Evolutionary conservation across 1,140 invertebrate genomes (phyloP).

Genomic region (Brachionus sp.): DNA sequence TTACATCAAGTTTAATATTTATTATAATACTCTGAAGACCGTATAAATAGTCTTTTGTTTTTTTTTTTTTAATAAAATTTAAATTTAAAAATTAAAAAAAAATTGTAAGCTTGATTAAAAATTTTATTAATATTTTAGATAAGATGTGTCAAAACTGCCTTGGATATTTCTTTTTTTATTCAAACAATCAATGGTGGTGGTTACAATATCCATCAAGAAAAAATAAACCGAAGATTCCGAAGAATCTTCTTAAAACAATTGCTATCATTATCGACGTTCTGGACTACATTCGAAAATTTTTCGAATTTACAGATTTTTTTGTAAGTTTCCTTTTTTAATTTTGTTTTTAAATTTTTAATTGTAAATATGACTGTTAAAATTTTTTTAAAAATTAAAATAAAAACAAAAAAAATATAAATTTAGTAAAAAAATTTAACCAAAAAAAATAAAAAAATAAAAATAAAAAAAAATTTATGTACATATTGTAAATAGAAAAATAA

Average conservation of each 20-base stretch:
- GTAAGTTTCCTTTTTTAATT: neutral
- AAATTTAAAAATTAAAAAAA: neutral
- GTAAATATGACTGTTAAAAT: neutral
- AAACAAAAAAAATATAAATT: neutral
- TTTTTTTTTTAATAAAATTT: neutral
- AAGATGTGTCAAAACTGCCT: neutral
- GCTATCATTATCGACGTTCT: neutral
- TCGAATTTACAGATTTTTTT: neutral
- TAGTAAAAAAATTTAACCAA: too few relatives aligned
- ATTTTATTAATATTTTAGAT: neutral
- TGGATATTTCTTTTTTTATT: neutral
- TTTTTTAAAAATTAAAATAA: neutral
- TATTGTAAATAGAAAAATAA: neutral
- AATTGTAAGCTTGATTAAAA: neutral
- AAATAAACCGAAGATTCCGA: neutral
- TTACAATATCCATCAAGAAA: neutral
- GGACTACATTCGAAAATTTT: neutral
- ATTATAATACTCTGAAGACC: too few relatives aligned
- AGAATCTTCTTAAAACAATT: neutral
- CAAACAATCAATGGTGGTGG: neutral
- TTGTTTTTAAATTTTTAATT: neutral
- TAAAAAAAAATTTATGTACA: neutral
- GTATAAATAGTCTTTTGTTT: too few relatives aligned
- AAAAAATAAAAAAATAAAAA: neutral
- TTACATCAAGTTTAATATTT: too few relatives aligned